Evolutionary conservation across 2,113 vertebrate species (phyloP), one percentile per base, ranked within the genome.

Genomic region (Sorex araneus): DNA sequence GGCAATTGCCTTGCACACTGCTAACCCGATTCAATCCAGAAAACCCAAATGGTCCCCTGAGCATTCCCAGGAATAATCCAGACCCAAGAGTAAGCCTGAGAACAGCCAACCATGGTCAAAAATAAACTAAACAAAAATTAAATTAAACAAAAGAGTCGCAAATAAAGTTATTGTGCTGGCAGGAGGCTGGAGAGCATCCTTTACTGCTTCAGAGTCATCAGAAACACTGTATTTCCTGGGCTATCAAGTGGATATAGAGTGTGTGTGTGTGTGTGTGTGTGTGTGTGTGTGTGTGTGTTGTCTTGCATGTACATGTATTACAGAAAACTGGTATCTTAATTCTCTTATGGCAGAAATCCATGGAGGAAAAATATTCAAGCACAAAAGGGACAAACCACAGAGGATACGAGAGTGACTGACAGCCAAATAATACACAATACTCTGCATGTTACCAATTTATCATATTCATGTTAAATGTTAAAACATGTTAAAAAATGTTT

Each of bases 101-200:
- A 50, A 50, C 9, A 50, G 47, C 2, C 47, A 50, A 50, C 2
- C 47, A 50, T 50, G 47, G 47, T 50, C 47, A 93, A 54, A 16
- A 40, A 7, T 40, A 40, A 40, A 50, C 47, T 50, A 50, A 50
- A 50, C 47, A 50, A 50, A 50, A 50, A 50, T 50, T 50, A 50
- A 50, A 50, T 50, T 50, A 50, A 50, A 13, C 47, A 50, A 50
- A 50, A 50, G 47, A 40, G 5, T 50, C 21, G 16, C 73, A 78
- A 50, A 23, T 50, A 94, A 84, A 94, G 8, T 30, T 92, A 69
- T 23, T 6, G 81, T 18, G 16, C 64, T 95, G 81, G 9, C 93
- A 88, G 0, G 0, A 76, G 28, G 6, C 47, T 50, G 47, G 47
- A 50, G 47, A 50, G 47, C 47, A 50, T 50, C 47, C 47, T 50